Conservation (phyloP, 1,140 invertebrate genomes). For the Macrotrachela quadricornifera region DNA sequence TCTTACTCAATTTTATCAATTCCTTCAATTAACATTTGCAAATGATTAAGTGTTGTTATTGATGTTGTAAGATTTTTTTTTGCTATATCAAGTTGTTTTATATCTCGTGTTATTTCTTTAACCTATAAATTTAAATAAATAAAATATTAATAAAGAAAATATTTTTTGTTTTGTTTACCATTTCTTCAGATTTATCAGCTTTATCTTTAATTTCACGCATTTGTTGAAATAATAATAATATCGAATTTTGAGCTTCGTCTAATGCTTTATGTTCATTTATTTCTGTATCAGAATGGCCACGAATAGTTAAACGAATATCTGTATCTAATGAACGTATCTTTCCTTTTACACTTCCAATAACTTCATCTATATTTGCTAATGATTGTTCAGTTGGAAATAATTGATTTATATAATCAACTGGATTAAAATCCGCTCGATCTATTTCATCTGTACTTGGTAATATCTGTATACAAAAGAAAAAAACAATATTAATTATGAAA, state of each 20-base stretch:
- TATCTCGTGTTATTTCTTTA: slow-evolving; percentile 88
- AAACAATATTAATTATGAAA: no score
- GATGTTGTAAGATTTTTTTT: slow-evolving; percentile 86
- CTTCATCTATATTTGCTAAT: slow-evolving; percentile 73
- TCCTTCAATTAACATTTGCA: slow-evolving; percentile 89
- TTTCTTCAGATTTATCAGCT: slow-evolving; percentile 81
- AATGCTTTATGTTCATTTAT: slow-evolving; percentile 56
- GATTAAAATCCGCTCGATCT: slow-evolving; percentile 73
- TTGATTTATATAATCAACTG: slow-evolving; percentile 82
- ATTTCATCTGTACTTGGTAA: slow-evolving; percentile 63
- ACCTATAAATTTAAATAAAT: slow-evolving; percentile 12
- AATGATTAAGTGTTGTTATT: slow-evolving; percentile 86
- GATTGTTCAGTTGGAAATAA: slow-evolving; percentile 95
- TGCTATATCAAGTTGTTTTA: slow-evolving; percentile 92
- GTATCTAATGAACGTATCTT: slow-evolving; percentile 58
- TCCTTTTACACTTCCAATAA: slow-evolving; percentile 62
- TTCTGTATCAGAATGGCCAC: slow-evolving; percentile 57
- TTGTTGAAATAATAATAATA: slow-evolving; percentile 65
- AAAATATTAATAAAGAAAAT: no score
- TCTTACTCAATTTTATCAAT: slow-evolving; percentile 43
- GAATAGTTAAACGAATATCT: slow-evolving; percentile 63
- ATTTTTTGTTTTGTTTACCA: no score
- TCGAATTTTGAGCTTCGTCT: slow-evolving; percentile 64
- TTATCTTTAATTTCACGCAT: slow-evolving; percentile 78
- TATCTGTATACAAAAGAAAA: no score